These are phyloP conservation scores for Lutraria rhynchaena DNA, from an alignment of 1,140 invertebrate species.

Conservation along the genomic window DNA sequence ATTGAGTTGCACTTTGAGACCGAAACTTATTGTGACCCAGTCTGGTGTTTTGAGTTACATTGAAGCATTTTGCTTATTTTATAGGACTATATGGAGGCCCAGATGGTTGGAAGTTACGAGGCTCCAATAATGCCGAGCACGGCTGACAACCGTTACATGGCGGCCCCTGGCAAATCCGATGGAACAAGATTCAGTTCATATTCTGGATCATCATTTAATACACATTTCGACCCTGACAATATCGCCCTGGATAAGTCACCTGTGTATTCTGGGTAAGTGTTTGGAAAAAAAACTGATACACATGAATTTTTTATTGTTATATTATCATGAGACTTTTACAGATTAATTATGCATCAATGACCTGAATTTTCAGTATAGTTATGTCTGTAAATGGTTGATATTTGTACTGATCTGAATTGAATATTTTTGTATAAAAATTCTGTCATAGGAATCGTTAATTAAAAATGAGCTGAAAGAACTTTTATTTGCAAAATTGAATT, in stretches of 20 bases:
- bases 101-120: slow-evolving; percentile 65
- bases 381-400: no score
- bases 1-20: no score
- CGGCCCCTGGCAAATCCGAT: slow-evolving; percentile 65
- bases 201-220: slow-evolving; percentile 82
- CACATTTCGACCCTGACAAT: slow-evolving; percentile 90
- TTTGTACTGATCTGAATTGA: no score
- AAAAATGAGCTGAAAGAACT: no score
- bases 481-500: no score
- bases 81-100: slow-evolving; percentile 78
- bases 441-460: no score
- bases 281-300: no score
- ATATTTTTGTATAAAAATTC: no score
- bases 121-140: slow-evolving; percentile 74
- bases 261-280: slow-evolving; percentile 92
- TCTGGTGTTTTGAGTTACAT: neutral
- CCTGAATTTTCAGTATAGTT: neutral
- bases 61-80: neutral
- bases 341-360: no score
- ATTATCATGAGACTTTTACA: neutral
- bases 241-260: slow-evolving; percentile 90
- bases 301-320: neutral
- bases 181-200: slow-evolving; percentile 75
- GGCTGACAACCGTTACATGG: slow-evolving; percentile 66
- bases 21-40: no score